Evolutionary conservation across 2,888 invertebrate species (phyloP).

Genomic region (Torymus texanus): DNA sequence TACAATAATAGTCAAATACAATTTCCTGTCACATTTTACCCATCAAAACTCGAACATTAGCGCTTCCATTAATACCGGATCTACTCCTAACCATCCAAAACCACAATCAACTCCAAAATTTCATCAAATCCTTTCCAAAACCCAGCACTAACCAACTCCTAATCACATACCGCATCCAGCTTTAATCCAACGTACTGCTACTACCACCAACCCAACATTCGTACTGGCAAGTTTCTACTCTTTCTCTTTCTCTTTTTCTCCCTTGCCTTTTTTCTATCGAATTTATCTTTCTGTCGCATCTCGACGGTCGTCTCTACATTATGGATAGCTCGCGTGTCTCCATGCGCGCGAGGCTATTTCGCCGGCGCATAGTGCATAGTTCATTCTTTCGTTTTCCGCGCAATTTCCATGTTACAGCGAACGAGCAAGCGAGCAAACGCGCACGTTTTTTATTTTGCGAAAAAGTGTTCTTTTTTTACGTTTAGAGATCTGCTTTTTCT

Average conservation of each 20-base stretch:
- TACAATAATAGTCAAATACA: neutral
- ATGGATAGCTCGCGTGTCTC: constrained; percentile 73
- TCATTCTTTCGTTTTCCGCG: constrained; percentile 27
- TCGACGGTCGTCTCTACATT: constrained; percentile 67
- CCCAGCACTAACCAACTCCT: neutral
- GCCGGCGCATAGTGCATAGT: constrained; percentile 46
- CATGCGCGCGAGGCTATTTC: constrained; percentile 54
- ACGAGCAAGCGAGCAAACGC: neutral
- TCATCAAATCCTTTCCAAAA: too few species aligned
- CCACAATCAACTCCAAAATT: too few species aligned
- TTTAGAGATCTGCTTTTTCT: too few species aligned
- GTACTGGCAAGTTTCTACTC: constrained; percentile 4
- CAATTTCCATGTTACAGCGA: constrained; percentile 30
- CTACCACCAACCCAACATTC: neutral
- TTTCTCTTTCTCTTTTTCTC: neutral
- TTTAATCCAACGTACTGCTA: constrained; percentile 1
- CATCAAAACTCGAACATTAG: neutral
- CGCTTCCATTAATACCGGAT: too few species aligned
- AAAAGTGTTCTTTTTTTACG: too few species aligned
- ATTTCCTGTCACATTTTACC: constrained; percentile 11
- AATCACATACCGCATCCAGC: neutral
- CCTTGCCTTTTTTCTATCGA: constrained; percentile 58
- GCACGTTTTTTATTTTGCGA: too few species aligned
- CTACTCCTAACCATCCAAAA: too few species aligned
- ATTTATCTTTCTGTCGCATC: constrained; percentile 72